Percentiles rank a stretch among this genome's conserved stretches.
These are phyloP conservation scores for Propithecus perrieri DNA, from an alignment of 2,797 vertebrate genomes.

Conservation along the genomic window DNA sequence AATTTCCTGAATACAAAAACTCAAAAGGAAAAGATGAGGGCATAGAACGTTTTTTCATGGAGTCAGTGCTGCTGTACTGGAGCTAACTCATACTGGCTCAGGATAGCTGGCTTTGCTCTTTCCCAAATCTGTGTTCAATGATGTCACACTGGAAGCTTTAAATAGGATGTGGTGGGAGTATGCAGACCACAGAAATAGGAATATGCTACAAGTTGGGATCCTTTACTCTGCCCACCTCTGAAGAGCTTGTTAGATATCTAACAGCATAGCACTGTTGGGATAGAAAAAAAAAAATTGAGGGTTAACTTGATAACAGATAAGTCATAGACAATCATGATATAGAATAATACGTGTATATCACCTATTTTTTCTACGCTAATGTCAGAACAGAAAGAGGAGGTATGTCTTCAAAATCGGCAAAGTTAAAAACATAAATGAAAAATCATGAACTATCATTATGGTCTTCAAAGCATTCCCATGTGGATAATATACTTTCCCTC, in stretches of 20 bases:
- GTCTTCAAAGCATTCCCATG: background rate
- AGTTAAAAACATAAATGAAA: background rate
- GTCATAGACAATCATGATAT: background rate
- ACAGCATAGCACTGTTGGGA: background rate
- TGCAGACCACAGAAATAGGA: background rate
- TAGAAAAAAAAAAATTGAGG: background rate
- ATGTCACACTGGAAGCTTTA: background rate
- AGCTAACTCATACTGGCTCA: background rate
- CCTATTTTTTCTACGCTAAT: background rate
- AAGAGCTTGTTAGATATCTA: background rate
- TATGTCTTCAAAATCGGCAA: background rate
- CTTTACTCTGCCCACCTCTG: accelerated
- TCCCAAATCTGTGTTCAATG: background rate
- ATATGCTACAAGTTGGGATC: background rate
- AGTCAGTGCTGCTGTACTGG: background rate
- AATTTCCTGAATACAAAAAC: background rate
- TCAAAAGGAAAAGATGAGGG: background rate
- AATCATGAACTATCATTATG: background rate
- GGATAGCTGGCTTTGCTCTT: background rate
- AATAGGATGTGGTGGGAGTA: background rate
- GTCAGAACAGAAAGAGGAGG: background rate
- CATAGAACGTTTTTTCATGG: background rate
- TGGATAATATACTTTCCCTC: background rate
- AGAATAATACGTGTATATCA: background rate
- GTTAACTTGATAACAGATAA: background rate